Evolutionary conservation across 2,797 vertebrate species (phyloP), one percentile per base, ranked within the genome.

Genomic region (Urosaurus nigricauda): DNA sequence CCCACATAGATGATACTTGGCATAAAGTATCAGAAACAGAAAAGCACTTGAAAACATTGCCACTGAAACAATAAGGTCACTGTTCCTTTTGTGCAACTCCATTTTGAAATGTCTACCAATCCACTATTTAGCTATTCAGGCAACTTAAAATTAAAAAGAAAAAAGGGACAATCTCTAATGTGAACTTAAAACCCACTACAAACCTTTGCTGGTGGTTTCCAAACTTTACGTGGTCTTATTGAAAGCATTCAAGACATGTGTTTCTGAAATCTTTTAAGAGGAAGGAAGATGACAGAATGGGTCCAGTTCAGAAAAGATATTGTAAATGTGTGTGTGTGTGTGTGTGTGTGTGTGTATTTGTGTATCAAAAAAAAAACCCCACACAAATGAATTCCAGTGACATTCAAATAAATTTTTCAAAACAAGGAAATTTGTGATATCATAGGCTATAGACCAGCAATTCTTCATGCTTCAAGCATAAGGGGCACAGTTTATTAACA

Each of bases 251-350:
- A 86, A 93, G 89, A 58, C 85, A 87, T 79, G 93, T 83, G 90
- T 92, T 92, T 79, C 94, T 89, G 88, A 94, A 95, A 90, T 92
- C 86, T 95, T 86, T 88, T 32, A 89, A 93, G 85, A 89, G 60
- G 91, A 90, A 91, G 90, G 92, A 91, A 79, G 40, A 26, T 89
- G 53, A 51, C 9, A 51, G 47, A 88, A 90, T 87, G 84, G 87
- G 78, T 81, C 71, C 91, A 60, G 5, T 78, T 94, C 63, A 89
- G 83, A 91, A 94, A 87, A 92, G 95, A 84, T 95, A 91, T 94
- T 95, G 88, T 88, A 87, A 85, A 94, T 84, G 83, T 94, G 94
- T 92, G 94, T 93, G 4, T 17, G 0, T 58, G 16, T 58, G 47
- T 51, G 47, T 51, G 9, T 58, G 19, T 92, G 94, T 93, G 4